Base-by-base conservation (phyloP, 2,888 invertebrate species). In the Synergus umbraculus region DNA sequence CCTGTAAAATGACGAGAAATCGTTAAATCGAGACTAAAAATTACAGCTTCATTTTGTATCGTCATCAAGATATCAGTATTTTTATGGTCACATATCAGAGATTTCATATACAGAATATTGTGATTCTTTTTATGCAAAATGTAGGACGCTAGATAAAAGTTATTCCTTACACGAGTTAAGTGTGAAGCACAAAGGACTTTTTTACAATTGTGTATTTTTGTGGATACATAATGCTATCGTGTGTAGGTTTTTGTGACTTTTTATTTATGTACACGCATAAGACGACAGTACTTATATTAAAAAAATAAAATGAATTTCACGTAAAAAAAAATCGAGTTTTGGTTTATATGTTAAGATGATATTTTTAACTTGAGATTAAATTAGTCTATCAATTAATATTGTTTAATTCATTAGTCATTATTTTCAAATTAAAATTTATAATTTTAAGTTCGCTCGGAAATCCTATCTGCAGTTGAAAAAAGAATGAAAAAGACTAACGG, bases 41-140 rank as follows among this genome's bases (percentile, higher is more conserved):
- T n/a, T 73, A 29, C 49, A 29, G 22, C 73, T 73, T 73, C 54
- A 73, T 49, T 73, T 73, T 73, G 13, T 73, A 73, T 49, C 73
- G 73, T 49, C 73, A 29, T 29, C 65, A 66, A 81, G 73, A 78
- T 81, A 77, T 78, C 81, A 83, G 82, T 83, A 83, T 83, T 83
- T 83, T 83, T 83, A 79, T 81, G 82, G 76, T 73, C 81, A 80
- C 82, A 83, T 83, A 80, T 80, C 80, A 80, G 63, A 76, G 69
- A 73, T 54, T 73, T 37, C 73, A n/a, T 73, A 54, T 73, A 73
- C 73, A 73, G 60, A 60, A 60, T 49, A 49, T 73, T 73, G 73
- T 73, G 73, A 73, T 73, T 73, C n/a, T 73, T 73, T 73, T 73
- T n/a, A 73, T 29, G 73, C 73, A 73, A 54, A 73, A 73, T 29